Evolutionary conservation across 1,140 invertebrate genomes (phyloP), one percentile per base, ranked within the genome.

Genomic region (Manduca sexta): DNA sequence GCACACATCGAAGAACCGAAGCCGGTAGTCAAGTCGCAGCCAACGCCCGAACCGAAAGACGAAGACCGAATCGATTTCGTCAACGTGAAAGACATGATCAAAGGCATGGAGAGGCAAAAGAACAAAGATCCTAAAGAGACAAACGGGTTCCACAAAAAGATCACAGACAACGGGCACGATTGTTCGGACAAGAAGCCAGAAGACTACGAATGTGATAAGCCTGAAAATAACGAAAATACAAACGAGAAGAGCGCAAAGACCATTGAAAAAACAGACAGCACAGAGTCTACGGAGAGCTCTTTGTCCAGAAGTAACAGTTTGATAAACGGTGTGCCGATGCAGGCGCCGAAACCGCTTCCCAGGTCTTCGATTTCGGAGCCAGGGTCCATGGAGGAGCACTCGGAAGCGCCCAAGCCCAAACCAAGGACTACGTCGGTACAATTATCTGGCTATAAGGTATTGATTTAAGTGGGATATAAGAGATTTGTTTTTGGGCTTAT

Each of bases 331-430:
- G 66, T 60, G 18, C 64, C 64, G 0, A 40, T 76, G 0, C 77
- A 89, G 17, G 91, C 92, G 6, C 93, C 93, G 0, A 94, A 94
- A 67, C 93, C 93, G 7, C 81, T 94, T 71, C 93, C 93, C 0
- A 66, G 86, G 35, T 86, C 84, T 3, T 87, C 86, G 1, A 87
- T 87, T 21, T 87, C 86, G 0, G 86, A 87, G 49, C 74, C 73
- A 0, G 77, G 84, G 0, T 71, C 69, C 0, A 64, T 66, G 0
- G 88, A 89, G 56, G 81, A 84, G 58, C 87, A 68, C n/a, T 54
- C 68, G 0, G 86, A 85, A 30, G 74, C 72, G 3, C 91, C 92
- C 0, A 92, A 92, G 61, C 93, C 93, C 39, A 89, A 92, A 67
- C 93, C 93, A 0, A 89, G 92, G 55, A 92, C 92, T 1, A 91